A percentile compares a stretch with the other conserved stretches of the same genome.
Conservation (phyloP, 2,888 invertebrate species). For the Linnaemya tessellans region DNA sequence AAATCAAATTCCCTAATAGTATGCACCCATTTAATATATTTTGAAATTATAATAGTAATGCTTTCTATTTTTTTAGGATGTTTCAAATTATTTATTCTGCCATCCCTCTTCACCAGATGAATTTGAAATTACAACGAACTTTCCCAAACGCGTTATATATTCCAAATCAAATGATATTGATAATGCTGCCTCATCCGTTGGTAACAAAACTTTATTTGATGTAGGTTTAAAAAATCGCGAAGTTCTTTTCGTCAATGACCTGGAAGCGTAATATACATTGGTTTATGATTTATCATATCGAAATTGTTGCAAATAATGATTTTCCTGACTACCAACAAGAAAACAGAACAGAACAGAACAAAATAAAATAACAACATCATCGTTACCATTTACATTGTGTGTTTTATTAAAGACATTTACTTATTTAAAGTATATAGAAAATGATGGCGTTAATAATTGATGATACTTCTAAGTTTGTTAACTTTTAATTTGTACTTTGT, state of each 20-base stretch:
- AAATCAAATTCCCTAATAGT: slow-evolving; percentile 92
- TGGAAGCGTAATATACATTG: slow-evolving; percentile 87
- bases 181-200: slow-evolving; percentile 68
- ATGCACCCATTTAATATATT: slow-evolving; percentile 74
- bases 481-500: slow-evolving; percentile 55
- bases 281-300: slow-evolving; percentile 25
- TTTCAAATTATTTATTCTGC: slow-evolving; percentile 97
- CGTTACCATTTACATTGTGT: slow-evolving; percentile 37
- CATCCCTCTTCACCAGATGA: slow-evolving; percentile 95
- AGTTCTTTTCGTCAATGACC: slow-evolving; percentile 96
- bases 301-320: background rate
- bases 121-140: slow-evolving; percentile 98
- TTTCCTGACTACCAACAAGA: slow-evolving; percentile 32
- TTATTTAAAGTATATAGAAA: slow-evolving; percentile 34
- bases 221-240: slow-evolving; percentile 94
- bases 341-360: background rate
- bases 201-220: slow-evolving; percentile 83
- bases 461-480: slow-evolving; percentile 62
- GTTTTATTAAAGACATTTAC: slow-evolving; percentile 49
- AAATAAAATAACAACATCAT: slow-evolving; percentile 24
- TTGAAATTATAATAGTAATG: slow-evolving; percentile 4
- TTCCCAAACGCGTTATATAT: slow-evolving; percentile 93
- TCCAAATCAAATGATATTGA: slow-evolving; percentile 75
- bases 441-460: slow-evolving; percentile 33
- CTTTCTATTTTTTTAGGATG: slow-evolving; percentile 86